Base-by-base conservation (phyloP, 2,888 invertebrate genomes). In the Nemotelus nigrinus region DNA sequence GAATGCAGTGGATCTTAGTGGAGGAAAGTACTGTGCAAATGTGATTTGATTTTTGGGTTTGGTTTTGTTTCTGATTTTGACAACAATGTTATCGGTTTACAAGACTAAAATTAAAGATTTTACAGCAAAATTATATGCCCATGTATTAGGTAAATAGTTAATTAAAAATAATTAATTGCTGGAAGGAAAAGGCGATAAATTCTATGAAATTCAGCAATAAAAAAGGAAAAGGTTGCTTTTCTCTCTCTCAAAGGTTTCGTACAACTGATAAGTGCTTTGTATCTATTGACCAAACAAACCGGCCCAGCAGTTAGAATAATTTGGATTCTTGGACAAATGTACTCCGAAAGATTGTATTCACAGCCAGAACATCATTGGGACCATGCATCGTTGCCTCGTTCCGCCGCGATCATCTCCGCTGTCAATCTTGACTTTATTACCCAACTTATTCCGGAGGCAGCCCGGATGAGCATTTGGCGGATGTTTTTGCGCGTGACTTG, bases 401-500 rank as follows among this genome's bases (percentile, higher is more conserved):
- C 70, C 8, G 55, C 44, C 55, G 55, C 25, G 43, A 55, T 55
- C 53, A 55, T 70, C 70, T 70, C 55, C 44, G 43, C 8, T 10
- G 74, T 60, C 63, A 39, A 60, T 74, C 74, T 60, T 47, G 58
- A n/a, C 44, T 45, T n/a, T 47, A 10, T 45, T 25, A 39, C 3
- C 3, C 45, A n/a, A 45, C 39, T 44, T 8, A 74, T 48, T 60
- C 74, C 60, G 60, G 63, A 48, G 74, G 60, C 48, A 47, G 58
- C 60, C 58, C 45, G 72, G 70, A 53, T 70, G 53, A 50, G 48
- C 60, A 63, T 60, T 63, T 63, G 41, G 74, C 7, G 60, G 48
- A 44, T 74, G 74, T 74, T 74, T 74, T 74, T 74, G 74, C 74
- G 74, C 74, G 74, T 74, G 74, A 74, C 74, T 74, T 60, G 74